Evolutionary conservation across 2,797 vertebrate genomes (phyloP).

Genomic region (Crocidura indochinensis): DNA sequence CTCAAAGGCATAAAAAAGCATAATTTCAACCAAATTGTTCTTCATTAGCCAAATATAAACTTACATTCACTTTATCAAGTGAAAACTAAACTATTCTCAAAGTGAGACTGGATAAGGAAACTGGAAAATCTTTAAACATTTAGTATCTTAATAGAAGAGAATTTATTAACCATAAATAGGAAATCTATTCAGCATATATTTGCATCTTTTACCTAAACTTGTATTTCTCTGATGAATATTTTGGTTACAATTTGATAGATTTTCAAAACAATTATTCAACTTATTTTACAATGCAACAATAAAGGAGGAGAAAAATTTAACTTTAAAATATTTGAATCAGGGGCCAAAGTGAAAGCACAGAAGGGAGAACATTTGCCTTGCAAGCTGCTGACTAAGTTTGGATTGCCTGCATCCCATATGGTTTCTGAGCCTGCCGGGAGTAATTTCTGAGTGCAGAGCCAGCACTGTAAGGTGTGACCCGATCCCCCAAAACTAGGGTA

Average conservation of each 20-base stretch:
- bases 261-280: constrained; percentile 5
- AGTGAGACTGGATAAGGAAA: neutral
- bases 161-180: constrained; percentile 71
- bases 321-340: neutral
- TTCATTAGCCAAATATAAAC: constrained; percentile 79
- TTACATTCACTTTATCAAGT: constrained; percentile 66
- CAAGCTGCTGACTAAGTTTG: too few relatives aligned
- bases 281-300: neutral
- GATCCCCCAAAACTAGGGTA: too few relatives aligned
- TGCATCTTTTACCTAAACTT: constrained; percentile 59
- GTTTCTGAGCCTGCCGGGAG: too few relatives aligned
- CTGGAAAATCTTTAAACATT: constrained; percentile 49
- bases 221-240: neutral
- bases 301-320: constrained; percentile 35
- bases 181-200: constrained; percentile 58
- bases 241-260: neutral
- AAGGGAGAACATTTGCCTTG: too few relatives aligned
- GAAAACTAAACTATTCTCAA: constrained; percentile 63
- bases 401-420: too few relatives aligned
- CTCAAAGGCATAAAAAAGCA: constrained; percentile 34
- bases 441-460: too few relatives aligned
- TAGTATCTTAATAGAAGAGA: constrained; percentile 60
- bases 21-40: constrained; percentile 66
- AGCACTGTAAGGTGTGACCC: too few relatives aligned
- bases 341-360: too few relatives aligned